These are phyloP conservation scores for Metallyticus violacea DNA, from an alignment of 2,888 invertebrate species.

Conservation along the genomic window DNA sequence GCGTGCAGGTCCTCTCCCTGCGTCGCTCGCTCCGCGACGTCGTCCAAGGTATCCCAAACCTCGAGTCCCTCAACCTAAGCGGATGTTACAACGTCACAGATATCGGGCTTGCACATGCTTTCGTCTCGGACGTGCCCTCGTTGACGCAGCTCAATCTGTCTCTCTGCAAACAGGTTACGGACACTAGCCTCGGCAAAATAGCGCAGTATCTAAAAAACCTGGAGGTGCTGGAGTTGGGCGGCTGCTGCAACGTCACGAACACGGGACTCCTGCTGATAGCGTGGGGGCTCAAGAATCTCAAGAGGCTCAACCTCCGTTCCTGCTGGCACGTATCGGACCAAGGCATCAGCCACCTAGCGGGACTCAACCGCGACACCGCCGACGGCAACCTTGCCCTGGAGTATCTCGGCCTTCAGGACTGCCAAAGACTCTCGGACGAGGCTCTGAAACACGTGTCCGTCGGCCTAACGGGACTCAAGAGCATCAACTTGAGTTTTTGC, in stretches of 20 bases:
- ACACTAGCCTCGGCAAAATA: slow-evolving; percentile 80
- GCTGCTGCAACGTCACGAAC: slow-evolving; percentile 89
- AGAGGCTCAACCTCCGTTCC: slow-evolving; percentile 81
- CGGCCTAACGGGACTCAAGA: slow-evolving; percentile 76
- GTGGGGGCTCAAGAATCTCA: slow-evolving; percentile 81
- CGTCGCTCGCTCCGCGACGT: slow-evolving; percentile 80
- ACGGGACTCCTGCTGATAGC: slow-evolving; percentile 82
- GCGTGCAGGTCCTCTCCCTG: slow-evolving; percentile 85
- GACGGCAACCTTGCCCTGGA: slow-evolving; percentile 75
- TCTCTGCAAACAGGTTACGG: slow-evolving; percentile 93
- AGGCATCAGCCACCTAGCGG: slow-evolving; percentile 83
- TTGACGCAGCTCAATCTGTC: slow-evolving; percentile 82
- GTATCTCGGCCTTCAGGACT: slow-evolving; percentile 87
- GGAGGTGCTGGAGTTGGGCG: slow-evolving; percentile 84
- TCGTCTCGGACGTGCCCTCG: slow-evolving; percentile 71
- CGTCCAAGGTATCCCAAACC: slow-evolving; percentile 77
- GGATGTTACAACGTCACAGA: slow-evolving; percentile 94
- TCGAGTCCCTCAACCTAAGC: slow-evolving; percentile 84
- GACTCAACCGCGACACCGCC: slow-evolving; percentile 61
- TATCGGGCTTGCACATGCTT: slow-evolving; percentile 76
- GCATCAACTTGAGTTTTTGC: slow-evolving; percentile 91
- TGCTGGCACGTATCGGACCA: slow-evolving; percentile 91
- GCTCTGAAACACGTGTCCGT: slow-evolving; percentile 80
- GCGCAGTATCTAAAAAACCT: slow-evolving; percentile 82
- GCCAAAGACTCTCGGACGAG: slow-evolving; percentile 90